A percentile compares a stretch with the other conserved stretches of the same genome.
Evolutionary conservation across 92 coral and sea anemone genomes (phyloP).

Genomic region (Umimayanthus chanpuru): DNA sequence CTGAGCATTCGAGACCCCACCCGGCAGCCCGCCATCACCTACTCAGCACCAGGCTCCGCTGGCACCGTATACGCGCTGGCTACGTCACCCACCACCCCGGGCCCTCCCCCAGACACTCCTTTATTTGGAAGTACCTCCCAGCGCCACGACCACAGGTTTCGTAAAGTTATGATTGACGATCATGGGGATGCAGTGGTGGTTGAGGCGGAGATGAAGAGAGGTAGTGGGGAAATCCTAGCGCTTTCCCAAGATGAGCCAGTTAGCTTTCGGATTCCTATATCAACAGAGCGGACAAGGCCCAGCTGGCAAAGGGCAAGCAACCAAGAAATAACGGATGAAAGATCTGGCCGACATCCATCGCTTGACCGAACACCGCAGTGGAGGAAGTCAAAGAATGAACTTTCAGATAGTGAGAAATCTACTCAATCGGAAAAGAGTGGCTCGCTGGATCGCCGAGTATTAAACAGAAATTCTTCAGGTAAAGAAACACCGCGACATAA

Average conservation of each 20-base stretch:
- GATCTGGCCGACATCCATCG: conserved; percentile 6
- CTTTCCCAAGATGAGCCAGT: conserved; percentile 15
- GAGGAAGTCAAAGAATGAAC: conserved; percentile 21
- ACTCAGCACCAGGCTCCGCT: conserved; percentile 71
- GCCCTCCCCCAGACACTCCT: conserved; percentile 70
- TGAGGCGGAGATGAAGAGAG: conserved; percentile 52
- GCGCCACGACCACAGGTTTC: conserved; percentile 71
- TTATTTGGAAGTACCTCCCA: conserved; percentile 85
- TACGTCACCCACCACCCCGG: conserved; percentile 80
- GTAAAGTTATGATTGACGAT: conserved; percentile 67
- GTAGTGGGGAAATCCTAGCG: conserved; percentile 58
- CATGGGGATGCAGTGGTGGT: conserved; percentile 52
- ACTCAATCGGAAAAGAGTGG: conserved; percentile 23
- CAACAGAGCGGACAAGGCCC: background rate
- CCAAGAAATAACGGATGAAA: conserved; percentile 36
- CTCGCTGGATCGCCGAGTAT: conserved; percentile 5
- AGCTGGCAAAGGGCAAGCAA: conserved; percentile 24
- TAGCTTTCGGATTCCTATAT: conserved; percentile 18
- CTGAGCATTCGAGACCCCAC: conserved; percentile 52
- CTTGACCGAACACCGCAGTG: conserved; percentile 30
- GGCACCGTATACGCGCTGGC: conserved; percentile 82
- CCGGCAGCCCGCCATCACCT: conserved; percentile 65
- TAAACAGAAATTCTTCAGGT: conserved; percentile 19
- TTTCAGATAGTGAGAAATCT: conserved; percentile 38
- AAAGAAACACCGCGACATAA: conserved; percentile 50